Evolutionary conservation across 2,113 vertebrate species (phyloP), one percentile per base, ranked within the genome.

Genomic region (Mormoops blainvillei): DNA sequence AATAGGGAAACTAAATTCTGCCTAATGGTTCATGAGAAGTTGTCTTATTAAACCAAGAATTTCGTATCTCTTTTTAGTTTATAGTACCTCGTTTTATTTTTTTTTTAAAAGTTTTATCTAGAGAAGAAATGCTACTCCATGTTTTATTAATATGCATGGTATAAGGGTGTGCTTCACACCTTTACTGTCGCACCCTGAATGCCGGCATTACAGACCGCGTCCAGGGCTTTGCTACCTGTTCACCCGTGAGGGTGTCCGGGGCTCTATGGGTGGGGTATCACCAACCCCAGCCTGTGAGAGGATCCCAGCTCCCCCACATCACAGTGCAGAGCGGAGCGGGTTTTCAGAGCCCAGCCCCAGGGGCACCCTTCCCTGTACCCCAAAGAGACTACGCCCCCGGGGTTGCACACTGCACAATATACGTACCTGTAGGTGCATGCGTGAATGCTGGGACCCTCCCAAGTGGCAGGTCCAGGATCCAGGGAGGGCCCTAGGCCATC

Each of bases 11-110:
- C 22, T 38, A 36, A 41, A 20, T 84, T 86, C 36, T 71, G 56
- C 45, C 77, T 86, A 89, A 67, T 19, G 52, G 67, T 45, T 86
- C 24, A 43, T 28, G 33, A 95, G 52, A 54, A 38, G 65, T 89
- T 5, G 22, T n/a, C 50, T 86, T 26, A 12, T 20, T 13, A 13
- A 68, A 54, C 1, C 22, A 26, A 84, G 52, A 54, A 68, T 73
- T 73, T 77, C 56, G 10, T 13, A 48, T 73, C 78, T 24, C 36
- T 65, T 94, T 74, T 67, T 5, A n/a, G 4, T 48, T 87, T 73
- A 31, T 61, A 6, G 45, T 31, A 38, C 1, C 13, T 84, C 16
- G 16, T 71, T n/a, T n/a, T n/a, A n/a, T n/a, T n/a, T n/a, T n/a
- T n/a, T 87, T 94, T 89, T 58, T 48, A 26, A 54, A 87, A 54